A percentile compares a stretch with the other conserved stretches of the same genome.
Evolutionary conservation across 2,113 vertebrate genomes (phyloP).

Genomic region (Cichladusa arquata): DNA sequence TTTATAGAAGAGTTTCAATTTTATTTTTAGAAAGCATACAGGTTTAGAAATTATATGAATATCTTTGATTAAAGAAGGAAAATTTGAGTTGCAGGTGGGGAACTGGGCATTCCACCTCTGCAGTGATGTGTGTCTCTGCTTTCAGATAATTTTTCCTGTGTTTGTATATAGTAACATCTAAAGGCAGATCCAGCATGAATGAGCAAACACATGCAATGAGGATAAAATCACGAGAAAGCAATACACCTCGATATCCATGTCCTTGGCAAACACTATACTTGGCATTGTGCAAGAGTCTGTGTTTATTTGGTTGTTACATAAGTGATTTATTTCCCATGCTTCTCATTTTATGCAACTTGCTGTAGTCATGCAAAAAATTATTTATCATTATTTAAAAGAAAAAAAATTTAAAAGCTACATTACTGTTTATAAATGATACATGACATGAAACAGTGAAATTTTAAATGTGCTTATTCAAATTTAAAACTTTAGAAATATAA

Average conservation of each 20-base stretch:
- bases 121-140: neutral
- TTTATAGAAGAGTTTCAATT: neutral
- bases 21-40: neutral
- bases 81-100: neutral
- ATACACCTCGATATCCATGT: neutral
- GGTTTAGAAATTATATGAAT: neutral
- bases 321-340: neutral
- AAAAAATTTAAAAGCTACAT: neutral
- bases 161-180: rapidly evolving
- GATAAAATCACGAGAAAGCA: neutral
- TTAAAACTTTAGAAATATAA: neutral
- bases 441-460: neutral
- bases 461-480: neutral
- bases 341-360: neutral
- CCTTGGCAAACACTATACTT: neutral
- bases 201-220: neutral
- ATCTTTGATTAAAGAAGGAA: neutral
- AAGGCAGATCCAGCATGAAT: neutral
- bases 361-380: neutral
- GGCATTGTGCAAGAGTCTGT: neutral
- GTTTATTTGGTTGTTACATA: neutral
- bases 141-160: neutral
- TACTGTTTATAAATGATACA: neutral
- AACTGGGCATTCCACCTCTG: neutral
- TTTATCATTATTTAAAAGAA: neutral